Evolutionary conservation across 2,888 invertebrate species (phyloP), one percentile per base, ranked within the genome.

Genomic region (Uloborus plumipes): DNA sequence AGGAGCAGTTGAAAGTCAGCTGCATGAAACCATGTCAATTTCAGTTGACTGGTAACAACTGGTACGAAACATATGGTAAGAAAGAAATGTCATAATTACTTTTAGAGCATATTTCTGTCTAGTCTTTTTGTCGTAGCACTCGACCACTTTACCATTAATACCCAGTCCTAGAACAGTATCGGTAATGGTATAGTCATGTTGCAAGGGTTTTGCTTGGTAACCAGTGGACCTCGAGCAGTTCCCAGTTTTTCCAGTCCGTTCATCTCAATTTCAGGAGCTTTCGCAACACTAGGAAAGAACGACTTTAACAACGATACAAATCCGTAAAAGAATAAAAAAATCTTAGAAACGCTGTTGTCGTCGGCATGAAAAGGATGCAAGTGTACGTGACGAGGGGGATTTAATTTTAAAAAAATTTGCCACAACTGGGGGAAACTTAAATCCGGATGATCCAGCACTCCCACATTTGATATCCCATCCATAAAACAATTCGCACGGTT

Each of bases 71-170:
- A 26, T 26, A 26, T 26, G 26, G 26, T 26, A 26, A 26, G 26
- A 26, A 26, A 26, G 22, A 50, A 16, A n/a, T 50, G 50, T 7
- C 14, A 20, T 31, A 74, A 87, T 88, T 89, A 97, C 97, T 92
- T 99, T 99, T 75, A 99, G 90, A 0, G 99, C 99, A 88, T 93
- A 95, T 89, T 96, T 96, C 86, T 93, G 91, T 65, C 93, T 93
- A 0, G 93, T 93, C 67, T 91, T 90, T 87, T 94, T 94, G 84
- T 93, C 92, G 88, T 93, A 94, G 90, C 98, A 99, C 90, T 98
- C 95, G 20, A 99, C 94, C 73, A 99, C 99, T 92, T 99, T 99
- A 85, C 99, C 99, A 90, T 98, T 99, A 86, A 99, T 98, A 15
- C 99, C 99, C 85, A 98, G 92, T 62, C 99, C 99, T 84, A 99